Percentiles rank a stretch among this genome's conserved stretches.
Conservation (phyloP, 2,113 vertebrate genomes). For the Pao palembangensis region DNA sequence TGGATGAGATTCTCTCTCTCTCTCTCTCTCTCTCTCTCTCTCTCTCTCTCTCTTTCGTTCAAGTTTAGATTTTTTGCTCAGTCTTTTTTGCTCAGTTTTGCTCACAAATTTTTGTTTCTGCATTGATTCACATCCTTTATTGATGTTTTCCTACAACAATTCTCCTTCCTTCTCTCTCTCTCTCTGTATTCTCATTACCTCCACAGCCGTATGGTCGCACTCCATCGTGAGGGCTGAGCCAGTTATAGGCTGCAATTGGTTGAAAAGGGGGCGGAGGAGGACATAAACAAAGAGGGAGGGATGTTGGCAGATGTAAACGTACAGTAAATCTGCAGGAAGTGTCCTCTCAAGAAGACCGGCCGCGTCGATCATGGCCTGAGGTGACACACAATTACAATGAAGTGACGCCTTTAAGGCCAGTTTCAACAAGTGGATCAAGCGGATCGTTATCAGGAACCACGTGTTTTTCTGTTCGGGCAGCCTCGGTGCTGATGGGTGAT, state of each 20-base stretch:
- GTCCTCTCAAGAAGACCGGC: not conserved
- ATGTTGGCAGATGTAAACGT: not conserved
- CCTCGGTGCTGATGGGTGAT: no score
- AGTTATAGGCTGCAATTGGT: conserved; percentile 35
- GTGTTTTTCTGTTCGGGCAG: no score
- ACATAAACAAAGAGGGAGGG: not conserved
- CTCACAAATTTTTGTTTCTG: not conserved
- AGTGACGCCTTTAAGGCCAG: not conserved
- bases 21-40: conserved; percentile 2
- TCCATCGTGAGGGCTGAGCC: conserved; percentile 24
- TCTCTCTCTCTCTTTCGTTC: not conserved
- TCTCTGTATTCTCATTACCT: conserved; percentile 20
- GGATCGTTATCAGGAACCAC: no score
- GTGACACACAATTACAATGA: not conserved
- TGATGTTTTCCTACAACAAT: not conserved
- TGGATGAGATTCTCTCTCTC: not conserved
- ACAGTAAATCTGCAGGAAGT: not conserved
- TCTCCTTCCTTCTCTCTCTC: not conserved
- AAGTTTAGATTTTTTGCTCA: conserved; percentile 5
- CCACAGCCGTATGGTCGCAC: conserved; percentile 9
- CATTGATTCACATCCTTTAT: not conserved
- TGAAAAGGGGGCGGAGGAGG: conserved; percentile 11
- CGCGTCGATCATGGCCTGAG: not conserved
- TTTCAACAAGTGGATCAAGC: no score
- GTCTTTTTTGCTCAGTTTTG: no score